phyloP scores from a whole-genome alignment of 2,797 vertebrate genomes.

The Phylloscopus collybita region DNA sequence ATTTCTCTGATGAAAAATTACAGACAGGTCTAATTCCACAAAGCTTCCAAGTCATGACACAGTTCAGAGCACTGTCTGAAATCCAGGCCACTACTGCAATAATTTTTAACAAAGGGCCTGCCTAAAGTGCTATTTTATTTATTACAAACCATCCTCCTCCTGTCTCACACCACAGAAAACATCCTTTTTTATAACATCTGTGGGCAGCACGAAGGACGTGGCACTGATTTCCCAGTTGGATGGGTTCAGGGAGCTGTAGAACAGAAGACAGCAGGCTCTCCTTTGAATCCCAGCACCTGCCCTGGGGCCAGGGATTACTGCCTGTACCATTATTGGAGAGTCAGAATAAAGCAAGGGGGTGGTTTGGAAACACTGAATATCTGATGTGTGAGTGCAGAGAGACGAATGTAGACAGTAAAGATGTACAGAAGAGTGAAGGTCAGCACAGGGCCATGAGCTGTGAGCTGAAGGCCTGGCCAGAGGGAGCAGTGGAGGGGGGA shows the following conservation, averaged over 20 bases:
- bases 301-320: background rate
- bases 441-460: background rate
- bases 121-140: background rate
- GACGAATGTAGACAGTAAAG: background rate
- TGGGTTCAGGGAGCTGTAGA: background rate
- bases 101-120: background rate
- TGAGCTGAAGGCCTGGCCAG: background rate
- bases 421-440: background rate
- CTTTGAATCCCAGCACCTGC: background rate
- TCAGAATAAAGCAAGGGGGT: background rate
- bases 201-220: background rate
- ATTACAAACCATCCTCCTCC: background rate
- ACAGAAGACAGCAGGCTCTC: background rate
- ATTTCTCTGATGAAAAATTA: background rate
- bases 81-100: background rate
- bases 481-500: background rate
- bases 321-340: background rate
- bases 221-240: background rate
- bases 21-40: background rate
- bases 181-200: background rate
- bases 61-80: background rate
- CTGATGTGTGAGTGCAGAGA: background rate
- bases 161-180: background rate
- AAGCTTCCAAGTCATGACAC: fast-evolving
- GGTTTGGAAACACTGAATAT: background rate